Conservation (phyloP, 2,113 vertebrate species). For the Mastomys natalensis region DNA sequence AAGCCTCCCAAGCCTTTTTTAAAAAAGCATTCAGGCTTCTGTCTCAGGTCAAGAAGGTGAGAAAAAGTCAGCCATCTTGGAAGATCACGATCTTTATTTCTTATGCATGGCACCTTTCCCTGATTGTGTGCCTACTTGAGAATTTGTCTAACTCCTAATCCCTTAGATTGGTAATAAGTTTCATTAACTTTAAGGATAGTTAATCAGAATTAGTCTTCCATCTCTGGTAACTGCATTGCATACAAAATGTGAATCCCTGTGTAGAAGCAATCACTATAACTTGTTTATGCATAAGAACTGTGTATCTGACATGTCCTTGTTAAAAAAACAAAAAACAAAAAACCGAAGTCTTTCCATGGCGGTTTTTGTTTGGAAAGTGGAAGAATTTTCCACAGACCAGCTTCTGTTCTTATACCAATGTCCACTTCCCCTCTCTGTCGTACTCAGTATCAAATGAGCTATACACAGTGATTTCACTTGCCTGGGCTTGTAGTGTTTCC, state of each 20-base stretch:
- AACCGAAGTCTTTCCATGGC: background rate
- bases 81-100: background rate
- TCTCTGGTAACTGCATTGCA: background rate
- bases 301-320: background rate
- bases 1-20: background rate
- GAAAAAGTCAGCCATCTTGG: background rate
- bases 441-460: background rate
- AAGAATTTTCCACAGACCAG: background rate
- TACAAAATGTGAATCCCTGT: background rate
- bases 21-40: background rate
- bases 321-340: background rate
- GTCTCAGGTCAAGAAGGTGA: background rate
- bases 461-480: background rate
- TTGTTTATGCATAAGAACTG: background rate
- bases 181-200: background rate
- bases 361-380: background rate
- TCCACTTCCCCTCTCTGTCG: background rate
- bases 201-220: background rate
- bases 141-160: background rate
- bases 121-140: background rate
- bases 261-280: background rate
- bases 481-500: background rate
- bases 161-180: background rate
- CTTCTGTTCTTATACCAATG: background rate
- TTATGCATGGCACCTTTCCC: background rate